phyloP scores from a whole-genome alignment of 2,888 invertebrate genomes.

The Hirtodrosophila cameraria region DNA sequence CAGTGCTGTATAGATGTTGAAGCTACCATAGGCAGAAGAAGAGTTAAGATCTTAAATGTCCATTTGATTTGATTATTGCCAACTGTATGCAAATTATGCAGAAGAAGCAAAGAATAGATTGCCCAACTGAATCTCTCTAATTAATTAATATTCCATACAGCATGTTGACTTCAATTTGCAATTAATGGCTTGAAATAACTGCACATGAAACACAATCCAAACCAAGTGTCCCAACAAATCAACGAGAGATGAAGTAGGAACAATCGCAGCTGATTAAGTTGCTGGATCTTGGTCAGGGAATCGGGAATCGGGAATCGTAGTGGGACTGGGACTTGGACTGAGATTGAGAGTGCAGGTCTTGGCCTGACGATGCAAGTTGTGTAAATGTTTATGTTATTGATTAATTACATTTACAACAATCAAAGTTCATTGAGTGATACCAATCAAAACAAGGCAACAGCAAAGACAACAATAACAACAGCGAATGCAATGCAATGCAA shows the following conservation, averaged over 20 bases:
- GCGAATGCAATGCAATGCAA: constrained; percentile 51
- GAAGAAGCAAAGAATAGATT: no score
- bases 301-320: not conserved
- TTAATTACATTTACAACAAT: constrained; percentile 80
- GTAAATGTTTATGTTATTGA: constrained; percentile 76
- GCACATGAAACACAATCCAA: not conserved
- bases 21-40: no score
- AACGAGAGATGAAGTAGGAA: constrained; percentile 10
- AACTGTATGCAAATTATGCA: no score
- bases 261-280: constrained; percentile 66
- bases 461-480: constrained; percentile 30
- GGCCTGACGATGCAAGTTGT: constrained; percentile 36
- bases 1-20: no score
- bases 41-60: no score
- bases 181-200: constrained; percentile 10
- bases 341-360: constrained; percentile 4
- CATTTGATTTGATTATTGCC: no score
- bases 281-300: constrained; percentile 8
- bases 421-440: constrained; percentile 79
- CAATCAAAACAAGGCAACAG: constrained; percentile 77
- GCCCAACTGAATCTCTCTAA: no score
- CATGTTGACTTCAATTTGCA: not conserved
- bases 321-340: not conserved
- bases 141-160: no score
- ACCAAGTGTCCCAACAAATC: constrained; percentile 2